These are phyloP conservation scores for Diploscapter pachys DNA, from an alignment of 1,140 invertebrate species.

Conservation along the genomic window DNA sequence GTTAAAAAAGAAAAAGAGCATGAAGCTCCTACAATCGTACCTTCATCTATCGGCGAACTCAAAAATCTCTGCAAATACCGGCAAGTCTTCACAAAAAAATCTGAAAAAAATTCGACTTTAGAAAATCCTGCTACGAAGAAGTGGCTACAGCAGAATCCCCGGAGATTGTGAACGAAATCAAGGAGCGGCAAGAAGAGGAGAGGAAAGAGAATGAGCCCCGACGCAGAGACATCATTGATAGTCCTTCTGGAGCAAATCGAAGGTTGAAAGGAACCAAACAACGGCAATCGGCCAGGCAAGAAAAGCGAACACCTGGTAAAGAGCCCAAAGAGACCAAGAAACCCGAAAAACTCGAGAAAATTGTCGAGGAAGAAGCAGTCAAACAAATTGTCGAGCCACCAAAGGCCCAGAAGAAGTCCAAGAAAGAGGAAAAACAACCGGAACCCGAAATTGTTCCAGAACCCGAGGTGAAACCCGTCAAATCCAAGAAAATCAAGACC, in stretches of 20 bases:
- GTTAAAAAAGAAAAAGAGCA: constrained; percentile 13
- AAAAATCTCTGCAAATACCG: constrained; percentile 35
- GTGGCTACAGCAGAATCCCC: constrained; percentile 7
- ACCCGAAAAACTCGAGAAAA: background rate
- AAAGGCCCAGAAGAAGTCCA: constrained; percentile 13
- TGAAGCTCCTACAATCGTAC: constrained; percentile 15
- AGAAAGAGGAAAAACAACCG: background rate
- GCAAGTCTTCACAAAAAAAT: too few relatives aligned
- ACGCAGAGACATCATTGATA: background rate
- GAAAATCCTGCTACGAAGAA: constrained; percentile 34
- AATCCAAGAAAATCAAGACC: background rate
- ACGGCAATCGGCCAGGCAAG: background rate
- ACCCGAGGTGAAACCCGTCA: too few relatives aligned
- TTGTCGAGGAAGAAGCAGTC: background rate
- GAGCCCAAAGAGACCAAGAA: background rate
- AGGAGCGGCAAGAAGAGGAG: constrained; percentile 20
- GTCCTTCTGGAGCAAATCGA: constrained; percentile 10
- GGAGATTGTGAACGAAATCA: constrained; percentile 24
- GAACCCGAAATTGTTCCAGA: constrained; percentile 2
- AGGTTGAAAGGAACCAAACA: background rate
- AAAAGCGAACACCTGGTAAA: background rate
- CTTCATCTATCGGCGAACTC: constrained; percentile 17
- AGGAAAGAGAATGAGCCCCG: constrained; percentile 1
- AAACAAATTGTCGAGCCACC: background rate
- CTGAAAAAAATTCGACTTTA: too few relatives aligned